These are phyloP conservation scores for Salvelinus fontinalis DNA, from an alignment of 2,113 vertebrate genomes.

Conservation along the genomic window DNA sequence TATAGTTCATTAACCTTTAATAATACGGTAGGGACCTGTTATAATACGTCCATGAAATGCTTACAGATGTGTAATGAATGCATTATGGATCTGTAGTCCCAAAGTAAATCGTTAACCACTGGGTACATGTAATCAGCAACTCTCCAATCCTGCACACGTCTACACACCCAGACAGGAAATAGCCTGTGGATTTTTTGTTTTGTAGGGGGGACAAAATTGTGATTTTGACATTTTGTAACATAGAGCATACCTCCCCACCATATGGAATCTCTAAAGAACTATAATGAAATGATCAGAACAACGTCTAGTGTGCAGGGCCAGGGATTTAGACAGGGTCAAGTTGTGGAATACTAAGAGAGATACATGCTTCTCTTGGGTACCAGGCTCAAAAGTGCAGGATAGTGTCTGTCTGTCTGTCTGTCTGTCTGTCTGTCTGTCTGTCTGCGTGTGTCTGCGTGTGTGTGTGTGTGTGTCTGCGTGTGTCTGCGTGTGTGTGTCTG, in stretches of 20 bases:
- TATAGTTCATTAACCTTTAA: no score
- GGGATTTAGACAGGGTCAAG: constrained; percentile 50
- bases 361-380: constrained; percentile 29
- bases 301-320: constrained; percentile 31
- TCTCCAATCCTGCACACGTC: no score
- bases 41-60: no score
- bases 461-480: constrained; percentile 10
- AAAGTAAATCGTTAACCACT: no score
- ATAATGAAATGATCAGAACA: constrained; percentile 27
- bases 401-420: constrained; percentile 12
- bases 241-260: not conserved
- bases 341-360: constrained; percentile 59
- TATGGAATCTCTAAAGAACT: not conserved
- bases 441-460: constrained; percentile 7
- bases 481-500: no score
- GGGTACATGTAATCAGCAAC: no score
- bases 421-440: not conserved
- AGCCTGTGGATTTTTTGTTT: no score
- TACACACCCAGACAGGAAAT: no score
- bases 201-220: no score
- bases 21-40: no score
- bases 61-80: no score
- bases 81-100: no score
- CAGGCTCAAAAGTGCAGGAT: constrained; percentile 1
- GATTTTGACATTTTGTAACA: not conserved